phyloP scores from a whole-genome alignment of 2,888 invertebrate species.

The Zaprionus bogoriensis region DNA sequence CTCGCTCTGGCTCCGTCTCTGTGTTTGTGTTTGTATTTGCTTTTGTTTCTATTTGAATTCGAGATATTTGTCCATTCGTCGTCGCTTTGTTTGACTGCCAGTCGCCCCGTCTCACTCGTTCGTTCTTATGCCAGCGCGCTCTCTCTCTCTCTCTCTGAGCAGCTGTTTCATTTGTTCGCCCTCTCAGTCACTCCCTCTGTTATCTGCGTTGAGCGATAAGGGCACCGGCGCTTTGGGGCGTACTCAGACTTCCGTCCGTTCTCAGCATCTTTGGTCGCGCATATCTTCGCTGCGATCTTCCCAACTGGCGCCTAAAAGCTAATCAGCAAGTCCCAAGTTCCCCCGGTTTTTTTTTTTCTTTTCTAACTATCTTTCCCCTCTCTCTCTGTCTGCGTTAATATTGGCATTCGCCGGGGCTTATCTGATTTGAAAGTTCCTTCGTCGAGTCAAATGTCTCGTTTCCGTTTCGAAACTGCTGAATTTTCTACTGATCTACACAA shows the following conservation, averaged over 20 bases:
- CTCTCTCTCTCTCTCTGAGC: neutral
- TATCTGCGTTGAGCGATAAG: conserved; percentile 43
- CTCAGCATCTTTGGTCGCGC: conserved; percentile 23
- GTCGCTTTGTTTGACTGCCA: conserved; percentile 34
- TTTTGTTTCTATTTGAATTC: conserved; percentile 70
- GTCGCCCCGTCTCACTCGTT: conserved; percentile 9
- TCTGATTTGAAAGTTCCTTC: conserved; percentile 17
- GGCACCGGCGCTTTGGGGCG: too few species aligned
- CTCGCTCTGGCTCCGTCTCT: neutral
- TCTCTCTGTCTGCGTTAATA: conserved; percentile 16
- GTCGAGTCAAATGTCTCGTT: conserved; percentile 3
- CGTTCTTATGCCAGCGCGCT: too few species aligned
- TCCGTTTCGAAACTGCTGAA: neutral
- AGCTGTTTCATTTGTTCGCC: neutral
- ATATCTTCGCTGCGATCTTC: conserved; percentile 10
- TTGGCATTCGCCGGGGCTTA: conserved; percentile 36
- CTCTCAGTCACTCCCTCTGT: neutral
- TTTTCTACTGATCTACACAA: neutral
- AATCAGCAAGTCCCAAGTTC: neutral
- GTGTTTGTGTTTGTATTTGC: conserved; percentile 47
- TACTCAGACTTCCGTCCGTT: conserved; percentile 32
- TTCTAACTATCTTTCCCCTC: too few species aligned
- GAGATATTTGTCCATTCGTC: conserved; percentile 58
- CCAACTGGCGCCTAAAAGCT: conserved; percentile 45
- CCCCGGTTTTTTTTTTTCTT: conserved; percentile 5